Conservation (phyloP, 1,140 invertebrate species). For the Cyrtorhinus lividipennis region DNA sequence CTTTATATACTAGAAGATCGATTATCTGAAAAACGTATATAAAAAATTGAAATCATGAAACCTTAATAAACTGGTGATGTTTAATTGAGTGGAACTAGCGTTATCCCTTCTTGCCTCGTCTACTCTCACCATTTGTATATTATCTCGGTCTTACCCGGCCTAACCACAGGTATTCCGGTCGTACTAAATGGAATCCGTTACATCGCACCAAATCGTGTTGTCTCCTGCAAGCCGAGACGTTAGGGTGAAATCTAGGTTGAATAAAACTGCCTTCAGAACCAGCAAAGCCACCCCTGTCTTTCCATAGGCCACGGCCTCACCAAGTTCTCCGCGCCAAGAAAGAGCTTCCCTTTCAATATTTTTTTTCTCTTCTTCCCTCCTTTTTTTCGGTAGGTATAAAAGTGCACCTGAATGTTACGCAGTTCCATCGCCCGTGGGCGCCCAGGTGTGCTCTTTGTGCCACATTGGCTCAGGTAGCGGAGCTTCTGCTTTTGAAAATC, state of each 20-base stretch:
- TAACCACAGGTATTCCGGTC: no score
- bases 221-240: background rate
- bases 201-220: background rate
- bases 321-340: background rate
- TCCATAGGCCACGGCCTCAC: background rate
- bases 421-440: background rate
- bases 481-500: background rate
- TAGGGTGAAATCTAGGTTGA: background rate
- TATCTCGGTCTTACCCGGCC: no score
- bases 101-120: no score
- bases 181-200: background rate
- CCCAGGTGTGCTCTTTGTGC: conserved; percentile 7
- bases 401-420: conserved; percentile 7
- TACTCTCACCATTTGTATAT: no score
- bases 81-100: no score
- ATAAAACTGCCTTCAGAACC: no score
- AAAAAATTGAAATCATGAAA: no score
- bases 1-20: no score
- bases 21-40: no score
- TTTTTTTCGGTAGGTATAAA: conserved; percentile 5
- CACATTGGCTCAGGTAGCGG: background rate
- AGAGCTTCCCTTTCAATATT: background rate
- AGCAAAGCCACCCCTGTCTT: background rate
- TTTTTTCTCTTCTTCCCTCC: no score
- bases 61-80: no score